A percentile compares a stretch with the other conserved stretches of the same genome.
These are phyloP conservation scores for Psettodes erumei DNA, from an alignment of 2,113 vertebrate species.

Conservation along the genomic window DNA sequence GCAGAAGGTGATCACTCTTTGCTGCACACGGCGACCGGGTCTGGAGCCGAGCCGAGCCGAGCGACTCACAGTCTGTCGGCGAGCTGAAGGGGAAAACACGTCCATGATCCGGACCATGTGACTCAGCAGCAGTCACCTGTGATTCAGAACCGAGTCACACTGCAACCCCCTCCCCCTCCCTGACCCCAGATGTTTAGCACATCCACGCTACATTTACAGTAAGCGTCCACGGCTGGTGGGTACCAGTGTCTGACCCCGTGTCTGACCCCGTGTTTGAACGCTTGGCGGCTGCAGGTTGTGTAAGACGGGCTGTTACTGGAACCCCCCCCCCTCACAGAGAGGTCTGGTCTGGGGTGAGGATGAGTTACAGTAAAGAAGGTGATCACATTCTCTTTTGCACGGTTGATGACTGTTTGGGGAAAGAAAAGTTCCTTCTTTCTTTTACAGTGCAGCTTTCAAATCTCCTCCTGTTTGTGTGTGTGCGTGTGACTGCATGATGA, in stretches of 20 bases:
- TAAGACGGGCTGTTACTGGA: conserved; percentile 59
- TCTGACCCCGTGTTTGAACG: neutral
- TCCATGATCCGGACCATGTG: conserved; percentile 45
- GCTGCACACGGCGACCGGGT: too few relatives aligned
- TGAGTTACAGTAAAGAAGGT: neutral
- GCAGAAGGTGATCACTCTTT: too few relatives aligned
- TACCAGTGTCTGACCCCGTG: conserved; percentile 31
- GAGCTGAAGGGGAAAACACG: conserved; percentile 14
- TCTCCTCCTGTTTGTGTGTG: too few relatives aligned
- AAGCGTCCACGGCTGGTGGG: conserved; percentile 59
- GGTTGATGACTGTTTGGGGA: neutral
- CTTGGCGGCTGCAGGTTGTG: conserved; percentile 34
- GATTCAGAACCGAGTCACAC: conserved; percentile 68
- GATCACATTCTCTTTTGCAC: neutral
- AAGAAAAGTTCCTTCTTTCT: too few relatives aligned
- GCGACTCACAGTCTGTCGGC: conserved; percentile 25
- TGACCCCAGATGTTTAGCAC: conserved; percentile 65
- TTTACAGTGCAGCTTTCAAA: too few relatives aligned
- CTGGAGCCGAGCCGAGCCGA: conserved; percentile 35
- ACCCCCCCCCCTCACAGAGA: conserved; percentile 15
- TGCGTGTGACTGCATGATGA: neutral
- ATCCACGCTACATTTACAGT: conserved; percentile 68
- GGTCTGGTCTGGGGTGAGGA: conserved; percentile 34
- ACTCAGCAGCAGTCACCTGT: conserved; percentile 74
- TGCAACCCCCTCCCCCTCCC: conserved; percentile 30